Conservation (phyloP, 2,888 invertebrate genomes). For the Epistrophella euchroma region DNA sequence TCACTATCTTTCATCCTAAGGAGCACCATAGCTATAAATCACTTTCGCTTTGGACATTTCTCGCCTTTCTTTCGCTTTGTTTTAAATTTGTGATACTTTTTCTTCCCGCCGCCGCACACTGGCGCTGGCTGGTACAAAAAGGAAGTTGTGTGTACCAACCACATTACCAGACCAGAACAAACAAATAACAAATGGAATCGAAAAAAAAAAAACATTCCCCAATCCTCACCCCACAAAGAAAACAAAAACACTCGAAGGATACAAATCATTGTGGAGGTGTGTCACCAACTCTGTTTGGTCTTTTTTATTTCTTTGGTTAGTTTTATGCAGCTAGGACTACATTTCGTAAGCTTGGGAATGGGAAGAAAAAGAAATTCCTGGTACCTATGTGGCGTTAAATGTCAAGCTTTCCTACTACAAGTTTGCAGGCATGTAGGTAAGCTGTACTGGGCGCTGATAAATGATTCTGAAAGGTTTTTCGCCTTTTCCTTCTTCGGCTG, state of each 20-base stretch:
- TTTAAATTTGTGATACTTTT: constrained; percentile 6
- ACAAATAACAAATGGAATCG: constrained; percentile 41
- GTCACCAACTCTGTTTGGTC: constrained; percentile 48
- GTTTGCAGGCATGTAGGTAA: constrained; percentile 8
- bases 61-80: constrained; percentile 2
- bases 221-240: not conserved
- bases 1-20: not conserved
- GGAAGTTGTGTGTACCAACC: constrained; percentile 20
- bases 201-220: constrained; percentile 9
- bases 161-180: constrained; percentile 8
- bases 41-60: constrained; percentile 59
- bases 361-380: not conserved
- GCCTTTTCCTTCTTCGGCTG: constrained; percentile 41
- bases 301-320: constrained; percentile 44
- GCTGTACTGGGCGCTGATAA: constrained; percentile 53
- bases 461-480: constrained; percentile 56
- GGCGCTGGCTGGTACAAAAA: constrained; percentile 20
- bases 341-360: constrained; percentile 22
- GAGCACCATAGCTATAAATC: constrained; percentile 60
- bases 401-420: constrained; percentile 38
- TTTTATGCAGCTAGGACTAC: constrained; percentile 23
- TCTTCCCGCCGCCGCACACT: not conserved
- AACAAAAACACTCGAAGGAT: constrained; percentile 62
- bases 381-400: constrained; percentile 44
- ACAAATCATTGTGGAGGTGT: constrained; percentile 66